These are phyloP conservation scores for Agonum fuliginosum DNA, from an alignment of 2,888 invertebrate species.

Conservation along the genomic window DNA sequence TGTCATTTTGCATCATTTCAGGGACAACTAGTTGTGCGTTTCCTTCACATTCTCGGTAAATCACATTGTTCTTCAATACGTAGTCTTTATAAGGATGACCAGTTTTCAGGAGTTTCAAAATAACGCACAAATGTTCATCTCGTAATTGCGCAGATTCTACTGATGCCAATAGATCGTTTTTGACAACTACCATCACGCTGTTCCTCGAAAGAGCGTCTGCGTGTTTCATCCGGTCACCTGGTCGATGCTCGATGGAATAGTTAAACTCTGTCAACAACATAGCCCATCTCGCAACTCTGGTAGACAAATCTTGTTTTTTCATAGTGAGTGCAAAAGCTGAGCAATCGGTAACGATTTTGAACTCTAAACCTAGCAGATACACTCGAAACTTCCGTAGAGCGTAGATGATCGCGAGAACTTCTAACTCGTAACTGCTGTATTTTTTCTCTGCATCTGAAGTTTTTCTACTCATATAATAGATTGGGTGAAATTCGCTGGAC, in stretches of 20 bases:
- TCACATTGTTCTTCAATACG: constrained; percentile 14
- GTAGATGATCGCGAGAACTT: not conserved
- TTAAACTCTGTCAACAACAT: too few relatives aligned
- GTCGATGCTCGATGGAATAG: too few relatives aligned
- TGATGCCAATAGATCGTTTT: too few relatives aligned
- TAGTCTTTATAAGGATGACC: too few relatives aligned
- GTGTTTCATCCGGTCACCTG: too few relatives aligned
- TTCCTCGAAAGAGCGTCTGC: too few relatives aligned
- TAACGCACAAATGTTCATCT: too few relatives aligned
- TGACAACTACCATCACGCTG: too few relatives aligned
- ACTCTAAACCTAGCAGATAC: not conserved
- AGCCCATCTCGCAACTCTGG: too few relatives aligned
- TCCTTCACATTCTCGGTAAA: constrained; percentile 33
- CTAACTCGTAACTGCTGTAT: constrained; percentile 41
- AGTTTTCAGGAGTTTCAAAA: not conserved
- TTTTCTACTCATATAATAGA: constrained; percentile 57
- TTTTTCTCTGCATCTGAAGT: constrained; percentile 4
- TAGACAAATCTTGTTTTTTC: too few relatives aligned
- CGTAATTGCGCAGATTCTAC: too few relatives aligned
- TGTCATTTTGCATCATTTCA: constrained; percentile 59
- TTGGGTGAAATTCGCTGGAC: not conserved
- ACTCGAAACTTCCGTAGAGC: not conserved
- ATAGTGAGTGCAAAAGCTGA: too few relatives aligned
- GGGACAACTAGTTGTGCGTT: constrained; percentile 61
- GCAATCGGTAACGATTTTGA: not conserved